A percentile compares a stretch with the other conserved stretches of the same genome.
Evolutionary conservation across 2,113 vertebrate species (phyloP).

Genomic region (Plectropomus leopardus): DNA sequence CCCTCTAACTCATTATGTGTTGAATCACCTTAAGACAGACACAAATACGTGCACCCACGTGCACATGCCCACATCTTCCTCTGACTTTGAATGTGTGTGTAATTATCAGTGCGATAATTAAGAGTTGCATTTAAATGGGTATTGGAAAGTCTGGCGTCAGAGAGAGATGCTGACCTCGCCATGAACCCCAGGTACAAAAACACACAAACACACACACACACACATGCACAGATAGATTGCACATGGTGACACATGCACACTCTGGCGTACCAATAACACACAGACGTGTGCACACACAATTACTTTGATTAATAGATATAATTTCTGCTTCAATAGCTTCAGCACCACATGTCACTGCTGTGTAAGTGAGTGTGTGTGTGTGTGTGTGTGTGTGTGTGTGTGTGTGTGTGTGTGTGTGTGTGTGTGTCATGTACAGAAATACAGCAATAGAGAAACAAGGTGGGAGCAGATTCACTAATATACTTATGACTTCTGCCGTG

Average conservation of each 20-base stretch:
- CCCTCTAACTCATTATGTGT: constrained; percentile 61
- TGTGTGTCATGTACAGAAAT: not conserved
- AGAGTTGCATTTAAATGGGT: constrained; percentile 60
- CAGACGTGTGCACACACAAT: constrained; percentile 17
- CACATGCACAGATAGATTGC: not conserved
- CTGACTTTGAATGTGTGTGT: constrained; percentile 31
- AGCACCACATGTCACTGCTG: not conserved
- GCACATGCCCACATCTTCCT: constrained; percentile 7
- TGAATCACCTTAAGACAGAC: constrained; percentile 57
- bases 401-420: not conserved
- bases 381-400: not conserved
- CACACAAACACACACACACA: not conserved
- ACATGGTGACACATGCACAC: constrained; percentile 1
- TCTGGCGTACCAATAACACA: not conserved
- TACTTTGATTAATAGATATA: constrained; percentile 59
- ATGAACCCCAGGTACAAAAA: constrained; percentile 37
- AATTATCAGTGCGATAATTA: constrained; percentile 76
- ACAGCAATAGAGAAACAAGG: not conserved
- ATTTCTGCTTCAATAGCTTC: constrained; percentile 24
- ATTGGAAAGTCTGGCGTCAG: constrained; percentile 44
- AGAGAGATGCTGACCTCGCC: constrained; percentile 57
- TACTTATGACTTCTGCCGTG: not conserved
- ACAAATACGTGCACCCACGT: constrained; percentile 24
- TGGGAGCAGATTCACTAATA: constrained; percentile 5
- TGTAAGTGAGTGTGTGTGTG: not conserved